Evolutionary conservation across 2,797 vertebrate species (phyloP).

Genomic region (Sylvia borin): DNA sequence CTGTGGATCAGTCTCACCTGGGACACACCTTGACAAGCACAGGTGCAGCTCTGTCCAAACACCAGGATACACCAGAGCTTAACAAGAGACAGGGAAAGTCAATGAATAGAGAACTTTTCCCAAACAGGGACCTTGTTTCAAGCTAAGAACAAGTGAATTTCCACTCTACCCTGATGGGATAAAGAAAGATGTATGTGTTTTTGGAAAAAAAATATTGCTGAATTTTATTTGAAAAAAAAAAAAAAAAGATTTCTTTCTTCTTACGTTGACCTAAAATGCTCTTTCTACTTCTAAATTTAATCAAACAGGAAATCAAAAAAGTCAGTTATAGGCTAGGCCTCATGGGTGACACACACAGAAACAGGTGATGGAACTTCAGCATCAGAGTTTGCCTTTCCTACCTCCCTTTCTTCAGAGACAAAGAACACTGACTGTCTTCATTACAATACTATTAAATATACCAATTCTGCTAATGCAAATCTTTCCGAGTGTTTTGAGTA

Average conservation of each 20-base stretch:
- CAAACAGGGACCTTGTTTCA: background rate
- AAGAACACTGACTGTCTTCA: background rate
- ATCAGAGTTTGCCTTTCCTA: background rate
- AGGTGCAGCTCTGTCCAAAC: background rate
- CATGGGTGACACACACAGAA: background rate
- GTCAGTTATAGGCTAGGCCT: background rate
- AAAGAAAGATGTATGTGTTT: background rate
- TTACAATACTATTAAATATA: conserved; percentile 16
- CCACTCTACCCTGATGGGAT: background rate
- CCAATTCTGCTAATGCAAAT: background rate
- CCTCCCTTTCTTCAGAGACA: background rate
- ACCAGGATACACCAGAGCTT: background rate
- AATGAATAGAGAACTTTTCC: background rate
- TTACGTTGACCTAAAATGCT: background rate
- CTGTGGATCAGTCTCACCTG: background rate
- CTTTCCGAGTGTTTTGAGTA: conserved; percentile 9
- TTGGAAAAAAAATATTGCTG: background rate
- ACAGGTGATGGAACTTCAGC: conserved; percentile 18
- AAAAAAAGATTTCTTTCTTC: background rate
- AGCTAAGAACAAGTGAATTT: background rate
- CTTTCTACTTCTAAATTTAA: background rate
- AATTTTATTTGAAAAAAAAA: background rate
- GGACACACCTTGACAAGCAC: background rate
- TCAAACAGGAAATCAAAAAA: background rate
- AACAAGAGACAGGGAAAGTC: background rate